Base-by-base conservation (phyloP, 35 echinoderm and acorn worm species). In the Holothuria glaberrima region DNA sequence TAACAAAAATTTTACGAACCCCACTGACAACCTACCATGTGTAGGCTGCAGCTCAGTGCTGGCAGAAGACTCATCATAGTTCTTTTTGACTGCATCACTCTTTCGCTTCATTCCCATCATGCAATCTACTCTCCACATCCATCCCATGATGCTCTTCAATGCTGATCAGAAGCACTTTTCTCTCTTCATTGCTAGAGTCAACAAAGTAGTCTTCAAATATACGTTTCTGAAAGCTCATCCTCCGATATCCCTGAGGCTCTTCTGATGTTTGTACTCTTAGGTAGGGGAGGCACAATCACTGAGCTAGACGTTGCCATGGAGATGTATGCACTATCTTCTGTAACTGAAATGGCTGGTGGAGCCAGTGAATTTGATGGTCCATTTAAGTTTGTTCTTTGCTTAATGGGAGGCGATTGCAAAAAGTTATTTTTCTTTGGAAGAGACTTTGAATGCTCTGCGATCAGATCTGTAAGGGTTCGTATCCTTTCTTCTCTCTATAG, bases 151-250 rank as follows among this genome's bases (percentile, higher is more conserved):
- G 50, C 50, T 54, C 12, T 54, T 9, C 50, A 54, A 54, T 54
- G 50, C 5, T 54, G 50, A 14, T 54, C 50, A 54, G 50, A 54
- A 54, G 50, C 50, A 9, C 3, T 54, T 54, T 9, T 54, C 16
- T 54, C 50, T 54, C 50, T 54, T 12, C 50, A 54, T 9, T 54
- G 16, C 44, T 46, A 46, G 44, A 5, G 44, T 9, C 9, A 54
- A 54, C 50, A 54, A 54, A 54, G 13, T 14, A 1, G 16, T 84
- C 65, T 14, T 97, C 90, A 99, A 50, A 99, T 95, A 72, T 99
- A 99, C 48, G 97, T 95, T 59, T 99, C 97, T 35, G 97, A 99
- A 5, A 99, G 82, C 58, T 99, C 97, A 28, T 99, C 97, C 48
- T 99, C 97, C 28, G 93, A 93, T 48, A 86, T 82, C 20, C 80